A percentile compares a stretch with the other conserved stretches of the same genome.
These are phyloP conservation scores for Rhimphoctona megacephalus DNA, from an alignment of 2,888 invertebrate genomes.

Conservation along the genomic window DNA sequence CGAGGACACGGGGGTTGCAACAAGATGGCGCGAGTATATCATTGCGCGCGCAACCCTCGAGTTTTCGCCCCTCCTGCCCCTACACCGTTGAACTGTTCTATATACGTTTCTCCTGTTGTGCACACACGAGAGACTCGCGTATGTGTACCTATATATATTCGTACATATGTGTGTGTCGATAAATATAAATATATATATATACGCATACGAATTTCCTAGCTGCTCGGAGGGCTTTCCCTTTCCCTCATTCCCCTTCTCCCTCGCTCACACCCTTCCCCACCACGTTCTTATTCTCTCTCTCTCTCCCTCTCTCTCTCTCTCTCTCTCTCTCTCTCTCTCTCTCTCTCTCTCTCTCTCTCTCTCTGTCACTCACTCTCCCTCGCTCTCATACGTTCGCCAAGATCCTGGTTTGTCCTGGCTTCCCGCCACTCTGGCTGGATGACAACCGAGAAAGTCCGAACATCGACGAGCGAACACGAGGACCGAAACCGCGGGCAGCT, in stretches of 20 bases:
- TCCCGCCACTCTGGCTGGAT: constrained; percentile 84
- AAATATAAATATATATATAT: neutral
- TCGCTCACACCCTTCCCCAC: constrained; percentile 66
- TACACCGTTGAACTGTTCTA: constrained; percentile 1
- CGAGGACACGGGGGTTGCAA: constrained; percentile 72
- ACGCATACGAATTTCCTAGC: constrained; percentile 47
- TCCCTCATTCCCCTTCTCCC: constrained; percentile 62
- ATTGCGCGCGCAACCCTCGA: constrained; percentile 70
- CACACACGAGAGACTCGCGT: constrained; percentile 29
- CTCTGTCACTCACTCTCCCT: constrained; percentile 57
- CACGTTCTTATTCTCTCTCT: constrained; percentile 59
- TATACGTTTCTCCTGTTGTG: constrained; percentile 21
- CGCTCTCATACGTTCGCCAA: constrained; percentile 61
- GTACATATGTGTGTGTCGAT: no score
- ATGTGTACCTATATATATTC: neutral
- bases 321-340: constrained; percentile 57
- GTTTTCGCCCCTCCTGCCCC: constrained; percentile 22
- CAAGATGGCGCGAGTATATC: constrained; percentile 71
- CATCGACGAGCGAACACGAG: constrained; percentile 74
- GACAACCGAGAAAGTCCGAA: constrained; percentile 81
- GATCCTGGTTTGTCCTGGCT: constrained; percentile 82
- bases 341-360: constrained; percentile 61
- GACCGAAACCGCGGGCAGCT: constrained; percentile 83
- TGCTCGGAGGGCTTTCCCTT: constrained; percentile 65
- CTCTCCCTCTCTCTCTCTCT: constrained; percentile 62